Evolutionary conservation across 2,797 vertebrate genomes (phyloP), one percentile per base, ranked within the genome.

Genomic region (Catostomus latipinnis): DNA sequence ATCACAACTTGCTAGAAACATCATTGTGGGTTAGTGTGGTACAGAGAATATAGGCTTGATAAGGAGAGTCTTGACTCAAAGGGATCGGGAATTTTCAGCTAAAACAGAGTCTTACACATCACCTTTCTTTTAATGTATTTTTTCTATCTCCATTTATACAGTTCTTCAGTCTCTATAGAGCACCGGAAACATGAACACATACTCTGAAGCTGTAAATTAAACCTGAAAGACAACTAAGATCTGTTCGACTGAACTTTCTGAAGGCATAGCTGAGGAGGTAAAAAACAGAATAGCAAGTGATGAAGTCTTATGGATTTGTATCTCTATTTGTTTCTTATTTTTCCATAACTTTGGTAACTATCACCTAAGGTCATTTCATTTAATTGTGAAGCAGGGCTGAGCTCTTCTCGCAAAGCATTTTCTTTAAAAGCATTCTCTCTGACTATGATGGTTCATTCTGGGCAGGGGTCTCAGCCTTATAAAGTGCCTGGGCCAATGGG

Each of bases 401-500:
- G 12, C 60, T 75, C 6, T 34, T 50, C 12, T 68, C 12, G 0
- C 9, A 16, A 18, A 18, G 0, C 50, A n/a, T n/a, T 0, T 13
- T 58, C 11, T 71, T 14, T 56, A 8, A 71, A 58, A 58, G 43
- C n/a, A 10, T 49, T 53, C 50, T 48, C 52, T 48, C 14, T 10
- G 4, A 67, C 16, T 6, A 58, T 11, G 57, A 4, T 7, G 4
- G 46, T 68, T 69, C 18, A 60, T 6, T 16, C 9, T 22, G 70
- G 14, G 10, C 54, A 69, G 8, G 5, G 62, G 45, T 68, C 74
- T 48, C 79, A 52, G 22, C 71, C 65, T 18, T 65, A 52, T 71
- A 81, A 78, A 78, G 71, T 72, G 58, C n/a, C 48, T 16, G 22
- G 52, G 57, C 56, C 50, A 61, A 67, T 56, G 60, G 57, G 68